Percentiles rank a stretch among this genome's conserved stretches.
Evolutionary conservation across 2,888 invertebrate species (phyloP).

Genomic region (Fragum fragum): DNA sequence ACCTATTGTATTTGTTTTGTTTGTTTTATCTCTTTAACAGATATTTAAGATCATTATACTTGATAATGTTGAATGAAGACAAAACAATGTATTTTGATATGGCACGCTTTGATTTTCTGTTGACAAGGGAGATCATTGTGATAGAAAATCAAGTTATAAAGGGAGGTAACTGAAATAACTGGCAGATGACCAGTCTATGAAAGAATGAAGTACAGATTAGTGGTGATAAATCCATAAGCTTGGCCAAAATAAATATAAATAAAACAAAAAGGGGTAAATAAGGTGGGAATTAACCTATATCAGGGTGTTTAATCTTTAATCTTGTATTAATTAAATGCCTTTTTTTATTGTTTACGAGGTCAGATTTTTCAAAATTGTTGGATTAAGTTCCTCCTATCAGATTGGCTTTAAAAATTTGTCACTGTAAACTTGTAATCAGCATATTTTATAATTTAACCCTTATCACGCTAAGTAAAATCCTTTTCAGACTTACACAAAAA

Average conservation of each 20-base stretch:
- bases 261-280: conserved; percentile 57
- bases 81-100: conserved; percentile 29
- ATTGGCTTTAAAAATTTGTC: conserved; percentile 17
- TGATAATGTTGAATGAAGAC: conserved; percentile 31
- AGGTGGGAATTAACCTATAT: conserved; percentile 43
- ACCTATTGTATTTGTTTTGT: conserved; percentile 5
- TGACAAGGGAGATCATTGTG: background rate
- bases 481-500: too few species aligned
- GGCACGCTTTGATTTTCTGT: background rate
- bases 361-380: conserved; percentile 1
- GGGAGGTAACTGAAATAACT: conserved; percentile 43
- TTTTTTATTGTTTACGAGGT: conserved; percentile 15
- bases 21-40: conserved; percentile 29
- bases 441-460: conserved; percentile 28
- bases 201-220: conserved; percentile 42
- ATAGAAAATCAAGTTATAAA: conserved; percentile 17
- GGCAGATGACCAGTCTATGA: conserved; percentile 53
- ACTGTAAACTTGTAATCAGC: conserved; percentile 18
- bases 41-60: conserved; percentile 26
- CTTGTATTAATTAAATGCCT: conserved; percentile 32
- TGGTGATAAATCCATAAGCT: conserved; percentile 47
- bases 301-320: conserved; percentile 47
- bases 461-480: too few species aligned
- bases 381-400: conserved; percentile 22
- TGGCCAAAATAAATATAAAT: conserved; percentile 60